Conservation (phyloP, 2,888 invertebrate genomes). For the Nephrotoma flavescens region DNA sequence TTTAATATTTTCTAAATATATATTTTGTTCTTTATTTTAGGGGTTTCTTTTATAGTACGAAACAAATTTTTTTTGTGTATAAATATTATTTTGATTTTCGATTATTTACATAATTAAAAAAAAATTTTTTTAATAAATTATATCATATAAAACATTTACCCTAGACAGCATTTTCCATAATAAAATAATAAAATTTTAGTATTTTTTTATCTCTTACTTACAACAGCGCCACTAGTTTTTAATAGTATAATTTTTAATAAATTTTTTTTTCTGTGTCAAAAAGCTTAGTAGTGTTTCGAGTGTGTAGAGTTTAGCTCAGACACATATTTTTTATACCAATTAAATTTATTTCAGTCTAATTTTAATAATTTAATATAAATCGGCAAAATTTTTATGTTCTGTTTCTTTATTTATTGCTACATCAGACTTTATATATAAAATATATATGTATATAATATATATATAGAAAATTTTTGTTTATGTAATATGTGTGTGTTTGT, state of each 20-base stretch:
- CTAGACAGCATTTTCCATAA: background rate
- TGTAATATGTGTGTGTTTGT: background rate
- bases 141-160: background rate
- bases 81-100: conserved; percentile 3
- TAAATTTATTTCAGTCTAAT: conserved; percentile 12
- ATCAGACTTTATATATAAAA: conserved; percentile 2
- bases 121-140: background rate
- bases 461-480: background rate
- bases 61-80: background rate
- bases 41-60: background rate
- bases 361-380: conserved; percentile 7
- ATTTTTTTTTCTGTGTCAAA: background rate
- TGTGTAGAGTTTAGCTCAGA: background rate
- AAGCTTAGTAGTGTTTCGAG: background rate
- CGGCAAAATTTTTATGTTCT: background rate
- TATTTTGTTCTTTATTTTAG: conserved; percentile 1
- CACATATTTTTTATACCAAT: conserved; percentile 12
- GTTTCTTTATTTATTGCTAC: conserved; percentile 2
- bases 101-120: conserved; percentile 2
- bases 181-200: background rate
- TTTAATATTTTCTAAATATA: conserved; percentile 1
- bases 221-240: background rate
- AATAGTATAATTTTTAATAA: background rate
- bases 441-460: background rate
- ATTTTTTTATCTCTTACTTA: background rate